Percentiles rank a stretch among this genome's conserved stretches.
These are phyloP conservation scores for Astropecten irregularis DNA, from an alignment of 53 echinoderm and acorn worm genomes.

Conservation along the genomic window DNA sequence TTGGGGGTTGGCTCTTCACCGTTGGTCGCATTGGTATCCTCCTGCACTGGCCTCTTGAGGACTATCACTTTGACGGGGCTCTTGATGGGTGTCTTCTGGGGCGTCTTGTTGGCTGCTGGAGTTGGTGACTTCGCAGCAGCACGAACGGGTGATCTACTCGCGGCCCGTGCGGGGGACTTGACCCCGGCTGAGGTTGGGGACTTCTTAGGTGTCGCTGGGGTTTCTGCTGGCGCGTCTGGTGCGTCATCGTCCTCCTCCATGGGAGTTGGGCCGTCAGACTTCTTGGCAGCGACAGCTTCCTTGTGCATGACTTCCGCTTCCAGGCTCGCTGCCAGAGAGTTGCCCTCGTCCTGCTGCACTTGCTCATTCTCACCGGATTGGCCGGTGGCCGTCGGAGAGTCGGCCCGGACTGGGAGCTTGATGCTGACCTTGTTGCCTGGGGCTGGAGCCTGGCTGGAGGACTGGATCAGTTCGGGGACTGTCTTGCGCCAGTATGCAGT, in stretches of 20 bases:
- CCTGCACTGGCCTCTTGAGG: conserved; percentile 20
- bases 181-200: background rate
- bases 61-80: conserved; percentile 13
- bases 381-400: background rate
- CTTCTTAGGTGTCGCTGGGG: conserved; percentile 3
- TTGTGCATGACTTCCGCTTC: conserved; percentile 30
- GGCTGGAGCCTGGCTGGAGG: conserved; percentile 35
- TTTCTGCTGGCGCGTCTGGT: background rate
- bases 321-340: conserved; percentile 40
- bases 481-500: conserved; percentile 81
- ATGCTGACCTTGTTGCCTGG: conserved; percentile 63
- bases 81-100: conserved; percentile 4
- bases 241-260: background rate
- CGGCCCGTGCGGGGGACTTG: background rate
- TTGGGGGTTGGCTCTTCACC: conserved; percentile 58
- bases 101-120: background rate
- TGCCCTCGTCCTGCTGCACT: background rate
- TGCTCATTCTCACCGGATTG: background rate
- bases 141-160: background rate
- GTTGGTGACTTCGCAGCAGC: background rate
- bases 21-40: conserved; percentile 31
- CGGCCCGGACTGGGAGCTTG: conserved; percentile 52
- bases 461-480: conserved; percentile 32
- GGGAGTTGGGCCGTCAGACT: background rate
- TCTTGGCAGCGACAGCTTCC: background rate